These are phyloP conservation scores for Mustela erminea DNA, from an alignment of 2,797 vertebrate genomes.

Conservation along the genomic window DNA sequence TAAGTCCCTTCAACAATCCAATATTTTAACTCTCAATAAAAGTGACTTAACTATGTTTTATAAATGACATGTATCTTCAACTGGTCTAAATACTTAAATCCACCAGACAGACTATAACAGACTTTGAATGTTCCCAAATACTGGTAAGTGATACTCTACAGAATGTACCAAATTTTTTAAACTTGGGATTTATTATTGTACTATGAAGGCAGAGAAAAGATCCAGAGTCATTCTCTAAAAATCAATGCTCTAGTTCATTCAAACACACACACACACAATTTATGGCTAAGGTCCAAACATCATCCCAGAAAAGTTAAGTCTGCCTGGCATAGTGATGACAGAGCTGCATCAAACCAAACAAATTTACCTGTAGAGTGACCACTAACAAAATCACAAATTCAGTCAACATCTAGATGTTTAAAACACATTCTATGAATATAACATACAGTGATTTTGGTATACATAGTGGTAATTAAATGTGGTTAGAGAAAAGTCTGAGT, in stretches of 20 bases:
- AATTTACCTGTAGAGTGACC: background rate
- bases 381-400: background rate
- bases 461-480: background rate
- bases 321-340: background rate
- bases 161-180: slow-evolving; percentile 67
- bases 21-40: slow-evolving; percentile 93
- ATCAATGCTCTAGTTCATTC: background rate
- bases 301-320: background rate
- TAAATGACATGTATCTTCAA: slow-evolving; percentile 93
- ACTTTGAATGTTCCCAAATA: slow-evolving; percentile 56
- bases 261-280: background rate
- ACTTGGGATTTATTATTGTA: slow-evolving; percentile 83
- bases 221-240: background rate
- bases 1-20: slow-evolving; percentile 93
- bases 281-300: background rate
- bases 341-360: background rate
- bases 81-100: slow-evolving; percentile 88
- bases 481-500: background rate
- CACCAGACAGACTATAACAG: background rate
- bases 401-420: background rate
- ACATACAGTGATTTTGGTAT: background rate
- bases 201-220: slow-evolving; percentile 4
- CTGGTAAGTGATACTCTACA: slow-evolving; percentile 43
- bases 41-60: slow-evolving; percentile 93
- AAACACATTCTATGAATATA: background rate